A percentile compares a stretch with the other conserved stretches of the same genome.
These are phyloP conservation scores for Apeltes quadracus DNA, from an alignment of 2,113 vertebrate species.

Conservation along the genomic window DNA sequence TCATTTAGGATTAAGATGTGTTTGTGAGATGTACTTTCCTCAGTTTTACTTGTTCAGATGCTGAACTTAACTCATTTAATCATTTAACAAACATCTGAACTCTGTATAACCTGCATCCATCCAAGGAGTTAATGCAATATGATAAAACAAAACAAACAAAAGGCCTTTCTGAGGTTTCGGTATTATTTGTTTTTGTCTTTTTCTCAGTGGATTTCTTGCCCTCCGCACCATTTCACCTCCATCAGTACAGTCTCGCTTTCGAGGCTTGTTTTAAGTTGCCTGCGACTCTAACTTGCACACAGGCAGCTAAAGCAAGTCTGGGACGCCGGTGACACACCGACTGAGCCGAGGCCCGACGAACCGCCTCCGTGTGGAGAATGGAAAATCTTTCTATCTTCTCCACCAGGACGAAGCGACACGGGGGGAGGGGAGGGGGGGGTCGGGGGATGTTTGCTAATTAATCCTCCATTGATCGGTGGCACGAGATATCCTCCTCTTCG, in stretches of 20 bases:
- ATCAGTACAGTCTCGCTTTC: constrained; percentile 68
- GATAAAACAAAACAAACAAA: neutral
- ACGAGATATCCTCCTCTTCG: neutral
- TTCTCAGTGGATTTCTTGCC: neutral
- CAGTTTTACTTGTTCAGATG: neutral
- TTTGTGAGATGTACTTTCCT: too few relatives aligned
- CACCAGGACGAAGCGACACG: neutral
- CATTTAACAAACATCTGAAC: neutral
- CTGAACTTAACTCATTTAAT: neutral
- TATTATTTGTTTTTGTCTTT: constrained; percentile 4
- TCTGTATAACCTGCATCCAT: neutral
- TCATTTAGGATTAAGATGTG: too few relatives aligned
- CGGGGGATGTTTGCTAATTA: neutral
- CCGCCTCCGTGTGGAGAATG: neutral
- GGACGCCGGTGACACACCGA: constrained; percentile 74
- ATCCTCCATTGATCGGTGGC: neutral
- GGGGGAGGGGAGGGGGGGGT: neutral
- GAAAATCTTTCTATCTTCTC: neutral
- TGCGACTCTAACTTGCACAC: constrained; percentile 84
- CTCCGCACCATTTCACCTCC: neutral
- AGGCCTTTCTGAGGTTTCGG: neutral
- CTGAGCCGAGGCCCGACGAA: neutral
- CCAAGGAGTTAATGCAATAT: neutral
- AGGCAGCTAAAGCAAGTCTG: constrained; percentile 99
- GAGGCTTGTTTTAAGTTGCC: constrained; percentile 97